Conservation (phyloP, 2,113 vertebrate species). For the Genyomyrus donnyi region DNA sequence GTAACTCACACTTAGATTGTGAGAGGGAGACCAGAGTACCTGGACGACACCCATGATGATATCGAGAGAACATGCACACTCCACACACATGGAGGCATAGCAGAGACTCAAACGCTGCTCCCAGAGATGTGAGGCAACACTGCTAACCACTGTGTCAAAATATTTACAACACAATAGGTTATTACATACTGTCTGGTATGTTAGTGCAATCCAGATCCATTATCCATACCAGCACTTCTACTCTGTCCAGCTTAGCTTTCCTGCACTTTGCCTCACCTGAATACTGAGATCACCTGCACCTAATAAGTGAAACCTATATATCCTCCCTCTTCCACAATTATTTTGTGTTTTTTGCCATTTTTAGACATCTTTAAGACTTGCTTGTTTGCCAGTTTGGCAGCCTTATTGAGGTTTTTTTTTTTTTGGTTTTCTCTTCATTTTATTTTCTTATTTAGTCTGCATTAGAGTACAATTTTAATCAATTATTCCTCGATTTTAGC, state of each 20-base stretch:
- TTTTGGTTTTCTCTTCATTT: background rate
- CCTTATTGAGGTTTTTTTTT: too few species aligned
- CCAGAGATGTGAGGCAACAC: background rate
- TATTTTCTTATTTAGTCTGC: background rate
- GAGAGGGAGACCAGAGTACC: background rate
- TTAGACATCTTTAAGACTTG: too few species aligned
- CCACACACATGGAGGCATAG: background rate
- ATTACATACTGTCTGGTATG: background rate
- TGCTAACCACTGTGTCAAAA: background rate
- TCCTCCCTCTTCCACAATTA: too few species aligned
- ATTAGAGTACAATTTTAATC: background rate
- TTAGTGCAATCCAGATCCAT: background rate
- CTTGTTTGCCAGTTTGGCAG: too few species aligned
- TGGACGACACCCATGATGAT: background rate
- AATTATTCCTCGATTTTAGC: background rate
- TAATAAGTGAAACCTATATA: background rate
- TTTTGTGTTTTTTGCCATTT: too few species aligned
- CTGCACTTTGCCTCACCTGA: background rate
- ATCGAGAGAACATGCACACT: background rate
- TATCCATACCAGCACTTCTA: background rate
- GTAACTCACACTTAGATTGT: background rate
- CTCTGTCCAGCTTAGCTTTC: background rate
- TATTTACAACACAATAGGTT: background rate
- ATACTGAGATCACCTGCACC: background rate
- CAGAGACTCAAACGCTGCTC: background rate